Evolutionary conservation across 1,140 invertebrate genomes (phyloP).

Genomic region (Sycophaga agraensis): DNA sequence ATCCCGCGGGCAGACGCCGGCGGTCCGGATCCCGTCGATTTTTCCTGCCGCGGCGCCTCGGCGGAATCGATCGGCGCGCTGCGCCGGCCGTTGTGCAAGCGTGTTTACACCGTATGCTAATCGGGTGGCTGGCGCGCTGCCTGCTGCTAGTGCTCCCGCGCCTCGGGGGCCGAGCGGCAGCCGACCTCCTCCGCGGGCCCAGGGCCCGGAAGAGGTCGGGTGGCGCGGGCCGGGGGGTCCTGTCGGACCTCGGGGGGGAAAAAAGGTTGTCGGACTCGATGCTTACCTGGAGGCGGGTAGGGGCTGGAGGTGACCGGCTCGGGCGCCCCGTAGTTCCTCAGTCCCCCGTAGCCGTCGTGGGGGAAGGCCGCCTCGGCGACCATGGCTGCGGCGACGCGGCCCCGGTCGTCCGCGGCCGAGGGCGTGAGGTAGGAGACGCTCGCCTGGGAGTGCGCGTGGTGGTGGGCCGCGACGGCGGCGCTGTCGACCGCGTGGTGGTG

Average conservation of each 20-base stretch:
- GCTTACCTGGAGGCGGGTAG: conserved; percentile 76
- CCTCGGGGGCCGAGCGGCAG: neutral
- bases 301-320: conserved; percentile 76
- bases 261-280: conserved; percentile 35
- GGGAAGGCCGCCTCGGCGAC: conserved; percentile 71
- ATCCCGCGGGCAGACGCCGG: too few species aligned
- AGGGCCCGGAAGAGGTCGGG: too few species aligned
- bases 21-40: too few species aligned
- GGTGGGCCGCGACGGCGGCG: conserved; percentile 45
- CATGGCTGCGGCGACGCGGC: conserved; percentile 62
- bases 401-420: conserved; percentile 64
- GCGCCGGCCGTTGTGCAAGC: too few species aligned
- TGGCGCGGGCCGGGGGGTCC: too few species aligned
- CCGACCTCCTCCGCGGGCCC: neutral
- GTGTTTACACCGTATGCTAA: too few species aligned
- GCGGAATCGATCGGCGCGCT: too few species aligned
- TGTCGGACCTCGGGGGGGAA: neutral
- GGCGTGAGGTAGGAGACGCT: conserved; percentile 66
- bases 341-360: conserved; percentile 71
- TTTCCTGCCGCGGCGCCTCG: too few species aligned
- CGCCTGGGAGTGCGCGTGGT: conserved; percentile 59
- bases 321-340: conserved; percentile 72
- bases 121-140: too few species aligned
- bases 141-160: neutral
- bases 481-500: conserved; percentile 55